Evolutionary conservation across 2,888 invertebrate genomes (phyloP).

Genomic region (Apamea epomidion): DNA sequence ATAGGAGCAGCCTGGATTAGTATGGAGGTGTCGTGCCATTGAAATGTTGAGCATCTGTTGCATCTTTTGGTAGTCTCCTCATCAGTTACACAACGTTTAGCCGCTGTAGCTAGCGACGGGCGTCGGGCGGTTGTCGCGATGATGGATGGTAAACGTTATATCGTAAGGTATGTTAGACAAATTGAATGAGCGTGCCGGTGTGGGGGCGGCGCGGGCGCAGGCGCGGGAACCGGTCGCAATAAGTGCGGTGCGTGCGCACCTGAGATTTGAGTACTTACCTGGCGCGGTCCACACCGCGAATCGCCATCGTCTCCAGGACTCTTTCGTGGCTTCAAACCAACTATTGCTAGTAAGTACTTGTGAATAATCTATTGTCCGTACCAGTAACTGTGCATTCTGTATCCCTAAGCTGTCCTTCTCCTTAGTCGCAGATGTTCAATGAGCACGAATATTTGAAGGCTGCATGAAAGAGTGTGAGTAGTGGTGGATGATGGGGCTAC

Average conservation of each 20-base stretch:
- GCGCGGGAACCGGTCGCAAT: slow-evolving; percentile 70
- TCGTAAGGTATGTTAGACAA: slow-evolving; percentile 72
- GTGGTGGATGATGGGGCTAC: slow-evolving; percentile 27
- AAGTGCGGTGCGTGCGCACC: slow-evolving; percentile 27
- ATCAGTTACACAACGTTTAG: too few species aligned
- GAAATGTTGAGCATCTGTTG: background rate
- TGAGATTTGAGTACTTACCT: slow-evolving; percentile 47
- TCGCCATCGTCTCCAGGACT: background rate
- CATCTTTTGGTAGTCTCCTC: background rate
- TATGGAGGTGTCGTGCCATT: background rate
- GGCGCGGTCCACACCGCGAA: slow-evolving; percentile 7
- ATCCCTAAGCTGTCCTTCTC: background rate
- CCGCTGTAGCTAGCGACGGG: background rate
- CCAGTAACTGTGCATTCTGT: background rate
- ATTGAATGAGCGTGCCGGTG: slow-evolving; percentile 75
- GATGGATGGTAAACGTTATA: slow-evolving; percentile 70
- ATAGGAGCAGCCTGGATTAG: background rate
- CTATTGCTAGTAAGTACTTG: background rate
- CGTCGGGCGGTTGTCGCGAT: slow-evolving; percentile 30
- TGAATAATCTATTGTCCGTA: background rate
- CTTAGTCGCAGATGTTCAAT: background rate
- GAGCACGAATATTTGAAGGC: background rate
- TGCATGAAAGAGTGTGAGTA: background rate
- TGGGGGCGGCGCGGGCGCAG: slow-evolving; percentile 15
- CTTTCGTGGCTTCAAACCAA: background rate